These are phyloP conservation scores for Schizaphis graminum DNA, from an alignment of 2,888 invertebrate species.

Conservation along the genomic window DNA sequence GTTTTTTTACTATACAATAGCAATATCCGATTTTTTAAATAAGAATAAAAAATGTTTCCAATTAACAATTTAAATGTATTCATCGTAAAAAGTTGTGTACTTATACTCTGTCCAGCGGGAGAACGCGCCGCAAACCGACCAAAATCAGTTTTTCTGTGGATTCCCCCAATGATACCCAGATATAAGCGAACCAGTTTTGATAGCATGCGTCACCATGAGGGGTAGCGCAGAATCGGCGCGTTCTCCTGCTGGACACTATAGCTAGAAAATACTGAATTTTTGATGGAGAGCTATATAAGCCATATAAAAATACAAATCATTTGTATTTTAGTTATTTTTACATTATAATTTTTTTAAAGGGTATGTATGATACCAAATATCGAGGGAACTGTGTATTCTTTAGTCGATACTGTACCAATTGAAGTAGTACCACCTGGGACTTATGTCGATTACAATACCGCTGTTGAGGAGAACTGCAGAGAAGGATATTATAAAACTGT, in stretches of 20 bases:
- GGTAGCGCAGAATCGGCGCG: too few species aligned
- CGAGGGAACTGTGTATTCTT: conserved; percentile 17
- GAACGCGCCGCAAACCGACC: too few species aligned
- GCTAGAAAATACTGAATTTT: too few species aligned
- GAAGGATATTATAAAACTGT: conserved; percentile 20
- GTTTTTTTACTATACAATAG: too few species aligned
- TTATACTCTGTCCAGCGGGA: too few species aligned
- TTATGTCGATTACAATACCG: background rate
- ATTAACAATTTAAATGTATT: background rate
- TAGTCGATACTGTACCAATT: background rate
- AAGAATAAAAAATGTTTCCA: background rate
- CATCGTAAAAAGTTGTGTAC: background rate
- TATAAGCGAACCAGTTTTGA: too few species aligned
- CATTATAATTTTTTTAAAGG: background rate
- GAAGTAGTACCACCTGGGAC: background rate
- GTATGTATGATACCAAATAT: conserved; percentile 5
- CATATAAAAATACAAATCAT: background rate
- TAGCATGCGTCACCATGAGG: too few species aligned
- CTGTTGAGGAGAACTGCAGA: background rate
- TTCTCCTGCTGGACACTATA: too few species aligned
- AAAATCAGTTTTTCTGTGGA: too few species aligned
- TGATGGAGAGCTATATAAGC: background rate
- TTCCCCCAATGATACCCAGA: too few species aligned
- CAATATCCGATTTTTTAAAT: too few species aligned
- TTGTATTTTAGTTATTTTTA: background rate